These are phyloP conservation scores for Mallotus villosus DNA, from an alignment of 2,797 vertebrate genomes.

Conservation along the genomic window DNA sequence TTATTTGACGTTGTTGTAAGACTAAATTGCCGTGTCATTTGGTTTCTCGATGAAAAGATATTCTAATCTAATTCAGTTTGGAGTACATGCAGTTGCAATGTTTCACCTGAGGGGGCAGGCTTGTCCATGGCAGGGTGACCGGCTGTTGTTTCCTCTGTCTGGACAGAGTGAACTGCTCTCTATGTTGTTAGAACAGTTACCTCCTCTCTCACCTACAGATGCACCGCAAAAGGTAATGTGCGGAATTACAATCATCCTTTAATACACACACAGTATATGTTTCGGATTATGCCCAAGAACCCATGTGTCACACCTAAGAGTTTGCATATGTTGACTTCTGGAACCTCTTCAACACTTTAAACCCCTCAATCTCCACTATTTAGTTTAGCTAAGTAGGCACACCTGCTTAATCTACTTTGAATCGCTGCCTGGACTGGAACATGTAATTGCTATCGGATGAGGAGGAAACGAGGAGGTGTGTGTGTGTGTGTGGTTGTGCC, in stretches of 20 bases:
- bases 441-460: constrained; percentile 66
- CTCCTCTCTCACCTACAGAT: constrained; percentile 71
- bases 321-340: constrained; percentile 26
- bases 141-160: constrained; percentile 69
- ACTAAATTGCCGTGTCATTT: neutral
- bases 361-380: constrained; percentile 50
- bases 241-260: too few relatives aligned
- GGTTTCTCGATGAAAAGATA: neutral
- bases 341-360: constrained; percentile 43
- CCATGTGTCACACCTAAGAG: constrained; percentile 31
- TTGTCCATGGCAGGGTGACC: constrained; percentile 81
- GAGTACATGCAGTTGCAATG: constrained; percentile 34
- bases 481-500: constrained; percentile 24
- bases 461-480: constrained; percentile 24
- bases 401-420: constrained; percentile 55
- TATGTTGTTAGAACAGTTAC: constrained; percentile 70
- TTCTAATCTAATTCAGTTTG: neutral
- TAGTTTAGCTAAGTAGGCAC: constrained; percentile 44
- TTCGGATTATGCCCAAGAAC: constrained; percentile 19
- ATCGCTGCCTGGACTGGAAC: constrained; percentile 48
- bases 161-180: constrained; percentile 69
- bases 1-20: neutral
- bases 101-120: constrained; percentile 87
- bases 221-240: neutral
- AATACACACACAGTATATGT: too few relatives aligned